Percentiles rank a stretch among this genome's conserved stretches.
These are phyloP conservation scores for Indicator indicator DNA, from an alignment of 2,113 vertebrate genomes.

Conservation along the genomic window DNA sequence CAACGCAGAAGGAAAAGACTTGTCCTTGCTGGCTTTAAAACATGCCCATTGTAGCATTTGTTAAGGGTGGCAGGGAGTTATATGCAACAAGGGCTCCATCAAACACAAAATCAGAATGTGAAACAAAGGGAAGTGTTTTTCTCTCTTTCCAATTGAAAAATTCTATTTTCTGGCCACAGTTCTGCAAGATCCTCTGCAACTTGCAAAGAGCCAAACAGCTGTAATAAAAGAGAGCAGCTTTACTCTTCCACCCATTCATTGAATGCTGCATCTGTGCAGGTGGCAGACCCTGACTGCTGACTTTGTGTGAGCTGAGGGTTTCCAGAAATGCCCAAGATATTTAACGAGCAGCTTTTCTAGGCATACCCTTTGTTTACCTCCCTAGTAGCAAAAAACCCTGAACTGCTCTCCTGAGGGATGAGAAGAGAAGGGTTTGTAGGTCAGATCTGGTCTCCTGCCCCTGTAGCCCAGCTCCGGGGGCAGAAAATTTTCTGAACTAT, in stretches of 20 bases:
- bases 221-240: not conserved
- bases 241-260: not conserved
- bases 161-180: not conserved
- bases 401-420: accelerated
- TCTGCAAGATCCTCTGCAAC: not conserved
- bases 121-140: not conserved
- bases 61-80: not conserved
- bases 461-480: not conserved
- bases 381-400: not conserved
- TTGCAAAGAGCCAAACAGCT: not conserved
- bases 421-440: not conserved
- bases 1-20: not conserved
- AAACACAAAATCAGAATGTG: not conserved
- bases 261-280: accelerated
- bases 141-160: not conserved
- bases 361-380: not conserved
- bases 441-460: not conserved
- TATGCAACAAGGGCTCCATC: not conserved
- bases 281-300: not conserved
- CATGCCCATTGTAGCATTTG: not conserved
- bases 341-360: not conserved
- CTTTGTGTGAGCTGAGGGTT: not conserved
- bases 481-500: not conserved
- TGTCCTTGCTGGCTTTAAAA: not conserved
- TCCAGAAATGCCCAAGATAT: not conserved